Base-by-base conservation (phyloP, 2,888 invertebrate genomes). In the Lycophotia porphyrea region DNA sequence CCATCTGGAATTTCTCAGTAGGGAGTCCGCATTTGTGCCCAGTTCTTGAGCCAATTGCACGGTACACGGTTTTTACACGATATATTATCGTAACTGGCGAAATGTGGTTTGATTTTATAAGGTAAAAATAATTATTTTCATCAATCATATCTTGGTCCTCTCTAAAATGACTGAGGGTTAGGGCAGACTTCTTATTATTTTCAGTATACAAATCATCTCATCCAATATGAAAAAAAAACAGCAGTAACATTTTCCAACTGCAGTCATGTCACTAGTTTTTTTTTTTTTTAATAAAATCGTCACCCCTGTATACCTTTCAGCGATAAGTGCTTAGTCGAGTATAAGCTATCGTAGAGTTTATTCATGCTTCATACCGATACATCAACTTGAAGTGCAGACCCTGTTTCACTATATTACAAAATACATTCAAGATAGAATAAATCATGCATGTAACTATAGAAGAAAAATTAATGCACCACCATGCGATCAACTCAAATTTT, bases 271-370 rank as follows among this genome's bases (percentile, higher is more conserved):
- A 15, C 2, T 39, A 52, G 15, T 65, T 58, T 9, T 65, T 60
- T 60, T 63, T 7, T 61, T 55, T 18, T 21, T 18, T 21, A 36
- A 67, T 64, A 73, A 42, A 58, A 58, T 58, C 31, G 7, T 39
- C 49, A 9, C 11, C 39, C 15, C 39, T 24, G n/a, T 15, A 39
- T 2, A 44, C 60, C 47, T 82, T 82, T 78, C 63, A 78, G 42
- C 47, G 71, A 42, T 80, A 80, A 80, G 80, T 80, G 80, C 78
- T 82, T 42, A 70, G 21, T 70, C 66, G 21, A 61, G 78, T 80
- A 67, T 42, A 47, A 63, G 78, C 70, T 58, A 66, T 15, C 15
- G 47, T 31, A n/a, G 21, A 21, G 39, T 63, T 39, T 63, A 70
- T 61, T 44, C 67, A 76, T 49, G n/a, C 65, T 60, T n/a, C 31